Evolutionary conservation across 2,797 vertebrate genomes (phyloP), one percentile per base, ranked within the genome.

Genomic region (Siniperca undulata): DNA sequence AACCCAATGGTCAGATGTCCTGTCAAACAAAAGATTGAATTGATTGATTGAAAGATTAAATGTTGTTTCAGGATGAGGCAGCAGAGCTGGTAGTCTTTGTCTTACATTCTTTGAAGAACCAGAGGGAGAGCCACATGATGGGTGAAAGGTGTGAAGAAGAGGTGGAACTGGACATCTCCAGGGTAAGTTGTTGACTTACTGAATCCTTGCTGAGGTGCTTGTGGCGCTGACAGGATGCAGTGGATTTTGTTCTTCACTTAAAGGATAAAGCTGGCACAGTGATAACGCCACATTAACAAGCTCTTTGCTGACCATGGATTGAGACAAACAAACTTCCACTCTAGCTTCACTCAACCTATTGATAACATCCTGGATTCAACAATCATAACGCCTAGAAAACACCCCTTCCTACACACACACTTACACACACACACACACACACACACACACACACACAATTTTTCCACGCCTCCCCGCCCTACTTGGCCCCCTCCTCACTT

Each of bases 111-210:
- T 82, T 99, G 74, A 97, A 92, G 88, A 99, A 99, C 81, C 95
- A 86, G 65, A 95, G 97, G 87, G 93, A 96, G n/a, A 94, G 30
- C 2, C 98, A 99, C 93, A 99, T 99, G 98, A 98, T 99, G 97
- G 97, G 96, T 36, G 88, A 78, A 5, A 78, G 42, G 7, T 70
- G 70, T 76, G 87, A 42, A n/a, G 88, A 89, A 40, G 79, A 95
- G 1, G 93, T 89, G 3, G 94, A 93, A 6, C 4, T 88, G 22
- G 88, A 94, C 0, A 7, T 73, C 24, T 70, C 87, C 27, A 92
- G 95, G 96, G 97, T 97, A 66, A 70, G 46, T 0, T 61, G 34
- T 13, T 48, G 6, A 38, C 20, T 40, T 5, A 40, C 13, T 74
- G 27, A 58, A 6, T 46, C 10, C 13, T 60, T 60, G 11, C 27